Base-by-base conservation (phyloP, 2,888 invertebrate species). In the Theodoxus fluviatilis region DNA sequence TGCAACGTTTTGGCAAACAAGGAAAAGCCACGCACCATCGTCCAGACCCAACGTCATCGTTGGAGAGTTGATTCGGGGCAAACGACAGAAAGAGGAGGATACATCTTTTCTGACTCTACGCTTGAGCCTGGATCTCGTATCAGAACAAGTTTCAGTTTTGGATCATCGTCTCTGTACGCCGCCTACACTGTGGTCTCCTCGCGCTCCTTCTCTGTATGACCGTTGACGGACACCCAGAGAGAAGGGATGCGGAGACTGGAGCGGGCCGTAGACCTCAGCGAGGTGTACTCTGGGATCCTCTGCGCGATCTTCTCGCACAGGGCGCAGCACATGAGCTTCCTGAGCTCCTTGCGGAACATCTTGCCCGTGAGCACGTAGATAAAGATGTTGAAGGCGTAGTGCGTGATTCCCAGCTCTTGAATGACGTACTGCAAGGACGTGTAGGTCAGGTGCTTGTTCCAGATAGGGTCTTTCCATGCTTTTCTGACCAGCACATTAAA, bases 281-380 rank as follows among this genome's bases (percentile, higher is more conserved):
- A 79, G 64, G 78, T 76, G 67, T 82, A 82, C 68, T 82, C 80
- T 28, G 75, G 68, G 22, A 78, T 68, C 67, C 76, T 77, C 33
- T 77, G 67, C 9, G 71, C 76, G 12, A 78, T 71, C 63, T 79
- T 72, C 4, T 69, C 59, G 43, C 75, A 73, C 40, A 76, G 40
- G 1, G 73, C 61, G 40, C 71, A 71, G 61, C 75, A 67, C 18
- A 81, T 69, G 43, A 86, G 71, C 40, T 74, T 75, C 68, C 75
- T 77, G 59, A 84, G 75, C 72, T 87, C 85, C 35, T 81, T 78
- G 18, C 87, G 74, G 71, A 87, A 87, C 68, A 82, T 76, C 72
- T 84, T 84, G 2, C 87, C 87, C 0, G 86, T 87, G 49, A 83
- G 74, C 12, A 85, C 67, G 69, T 87, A 87, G 67, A 87, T 86